A percentile compares a stretch with the other conserved stretches of the same genome.
Evolutionary conservation across 2,888 invertebrate species (phyloP).

Genomic region (Pilophorus perplexus): DNA sequence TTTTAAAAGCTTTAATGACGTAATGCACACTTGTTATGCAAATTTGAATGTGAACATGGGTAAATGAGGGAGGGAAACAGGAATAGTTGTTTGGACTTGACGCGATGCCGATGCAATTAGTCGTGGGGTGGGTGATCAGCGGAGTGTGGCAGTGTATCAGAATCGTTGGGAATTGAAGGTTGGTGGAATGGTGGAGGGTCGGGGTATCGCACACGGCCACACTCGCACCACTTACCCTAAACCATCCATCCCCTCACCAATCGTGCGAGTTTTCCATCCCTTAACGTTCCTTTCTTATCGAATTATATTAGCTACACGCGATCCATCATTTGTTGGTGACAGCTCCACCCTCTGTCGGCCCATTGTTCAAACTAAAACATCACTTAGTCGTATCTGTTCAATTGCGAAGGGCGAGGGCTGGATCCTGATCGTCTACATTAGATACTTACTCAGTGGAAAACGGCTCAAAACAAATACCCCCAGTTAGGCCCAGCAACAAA

Average conservation of each 20-base stretch:
- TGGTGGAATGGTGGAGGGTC: too few species aligned
- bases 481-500: constrained; percentile 7
- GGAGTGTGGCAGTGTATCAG: constrained; percentile 16
- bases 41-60: constrained; percentile 23
- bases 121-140: constrained; percentile 28
- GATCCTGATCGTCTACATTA: constrained; percentile 23
- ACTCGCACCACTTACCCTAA: background rate
- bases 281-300: constrained; percentile 29
- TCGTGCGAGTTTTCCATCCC: too few species aligned
- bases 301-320: constrained; percentile 37
- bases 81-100: constrained; percentile 36
- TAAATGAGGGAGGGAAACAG: constrained; percentile 32
- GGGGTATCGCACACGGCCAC: constrained; percentile 12
- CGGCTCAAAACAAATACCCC: constrained; percentile 34
- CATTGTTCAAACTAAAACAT: constrained; percentile 32
- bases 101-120: constrained; percentile 35
- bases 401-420: background rate
- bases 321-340: constrained; percentile 36
- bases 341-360: constrained; percentile 11
- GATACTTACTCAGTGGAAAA: constrained; percentile 36
- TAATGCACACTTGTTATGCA: constrained; percentile 20
- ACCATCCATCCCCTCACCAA: too few species aligned
- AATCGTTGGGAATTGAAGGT: too few species aligned
- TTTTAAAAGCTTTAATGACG: constrained; percentile 25
- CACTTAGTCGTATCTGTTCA: constrained; percentile 17